These are phyloP conservation scores for Drosophila oshimai DNA, from an alignment of 1,140 invertebrate genomes.

Conservation along the genomic window DNA sequence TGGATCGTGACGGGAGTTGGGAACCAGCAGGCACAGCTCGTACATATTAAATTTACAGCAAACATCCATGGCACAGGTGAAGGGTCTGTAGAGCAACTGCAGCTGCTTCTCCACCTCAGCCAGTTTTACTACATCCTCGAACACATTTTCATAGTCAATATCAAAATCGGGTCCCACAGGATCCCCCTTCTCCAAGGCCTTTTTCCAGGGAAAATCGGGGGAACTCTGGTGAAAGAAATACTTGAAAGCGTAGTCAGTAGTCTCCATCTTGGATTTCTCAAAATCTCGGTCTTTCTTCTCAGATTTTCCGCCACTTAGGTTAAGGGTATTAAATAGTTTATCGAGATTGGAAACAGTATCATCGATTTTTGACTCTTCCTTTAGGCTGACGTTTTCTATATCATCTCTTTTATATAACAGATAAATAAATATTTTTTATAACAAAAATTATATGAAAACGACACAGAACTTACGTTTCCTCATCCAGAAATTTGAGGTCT, in stretches of 20 bases:
- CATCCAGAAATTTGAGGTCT: neutral
- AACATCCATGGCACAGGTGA: slow-evolving; percentile 44
- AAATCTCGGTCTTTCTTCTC: neutral
- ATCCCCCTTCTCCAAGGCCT: neutral
- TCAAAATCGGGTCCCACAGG: slow-evolving; percentile 16
- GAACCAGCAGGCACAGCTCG: slow-evolving; percentile 41
- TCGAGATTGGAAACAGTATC: neutral
- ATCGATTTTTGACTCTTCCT: neutral
- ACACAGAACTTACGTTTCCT: neutral
- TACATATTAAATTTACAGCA: slow-evolving; percentile 45
- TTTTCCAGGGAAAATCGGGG: neutral
- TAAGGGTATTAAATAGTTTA: neutral
- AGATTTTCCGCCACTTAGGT: neutral
- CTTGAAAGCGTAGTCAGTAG: neutral
- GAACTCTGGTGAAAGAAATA: neutral
- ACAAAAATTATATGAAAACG: neutral
- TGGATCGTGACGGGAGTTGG: slow-evolving; percentile 47
- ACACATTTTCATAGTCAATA: slow-evolving; percentile 46
- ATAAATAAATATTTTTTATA: neutral
- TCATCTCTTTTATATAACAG: neutral
- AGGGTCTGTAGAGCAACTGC: slow-evolving; percentile 52
- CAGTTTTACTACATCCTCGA: slow-evolving; percentile 29
- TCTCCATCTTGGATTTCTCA: neutral
- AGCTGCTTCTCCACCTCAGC: slow-evolving; percentile 37
- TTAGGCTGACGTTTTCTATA: neutral